phyloP scores from a whole-genome alignment of 1,140 invertebrate species.

The Drosophila lacteicornis region DNA sequence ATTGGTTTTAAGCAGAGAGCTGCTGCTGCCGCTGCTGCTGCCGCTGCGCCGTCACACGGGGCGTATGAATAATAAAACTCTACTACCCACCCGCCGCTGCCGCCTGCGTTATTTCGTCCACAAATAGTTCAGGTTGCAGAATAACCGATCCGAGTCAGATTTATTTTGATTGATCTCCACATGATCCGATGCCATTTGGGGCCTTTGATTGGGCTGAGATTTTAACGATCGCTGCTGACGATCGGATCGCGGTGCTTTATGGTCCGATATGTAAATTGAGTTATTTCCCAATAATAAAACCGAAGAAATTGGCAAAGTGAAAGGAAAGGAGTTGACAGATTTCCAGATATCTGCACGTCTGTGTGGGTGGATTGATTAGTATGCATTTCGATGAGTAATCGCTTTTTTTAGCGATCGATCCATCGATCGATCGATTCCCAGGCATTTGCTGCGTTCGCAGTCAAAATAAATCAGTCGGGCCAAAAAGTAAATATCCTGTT shows the following conservation, averaged over 20 bases:
- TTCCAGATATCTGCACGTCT: conserved; percentile 8
- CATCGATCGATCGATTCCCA: conserved; percentile 44
- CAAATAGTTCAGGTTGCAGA: conserved; percentile 35
- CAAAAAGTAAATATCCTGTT: conserved; percentile 78
- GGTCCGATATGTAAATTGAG: conserved; percentile 63
- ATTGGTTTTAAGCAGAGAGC: conserved; percentile 74
- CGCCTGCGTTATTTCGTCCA: neutral
- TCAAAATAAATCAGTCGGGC: conserved; percentile 72
- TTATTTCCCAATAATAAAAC: conserved; percentile 10
- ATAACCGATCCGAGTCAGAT: conserved; percentile 51
- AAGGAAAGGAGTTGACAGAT: conserved; percentile 56
- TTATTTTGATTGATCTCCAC: conserved; percentile 42
- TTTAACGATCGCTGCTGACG: conserved; percentile 60
- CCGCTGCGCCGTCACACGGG: conserved; percentile 29
- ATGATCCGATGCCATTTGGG: conserved; percentile 37
- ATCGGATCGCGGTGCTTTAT: conserved; percentile 42
- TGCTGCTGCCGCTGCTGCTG: neutral
- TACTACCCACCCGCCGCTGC: neutral
- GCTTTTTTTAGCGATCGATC: conserved; percentile 39
- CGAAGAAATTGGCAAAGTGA: conserved; percentile 59
- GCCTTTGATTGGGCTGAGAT: conserved; percentile 37
- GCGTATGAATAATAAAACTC: conserved; percentile 66
- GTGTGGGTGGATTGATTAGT: conserved; percentile 61
- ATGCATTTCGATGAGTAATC: conserved; percentile 68
- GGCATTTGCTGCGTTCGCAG: conserved; percentile 68